Percentiles rank a stretch among this genome's conserved stretches.
phyloP scores from a whole-genome alignment of 1,140 invertebrate genomes.

The Melipona quadrifasciata region DNA sequence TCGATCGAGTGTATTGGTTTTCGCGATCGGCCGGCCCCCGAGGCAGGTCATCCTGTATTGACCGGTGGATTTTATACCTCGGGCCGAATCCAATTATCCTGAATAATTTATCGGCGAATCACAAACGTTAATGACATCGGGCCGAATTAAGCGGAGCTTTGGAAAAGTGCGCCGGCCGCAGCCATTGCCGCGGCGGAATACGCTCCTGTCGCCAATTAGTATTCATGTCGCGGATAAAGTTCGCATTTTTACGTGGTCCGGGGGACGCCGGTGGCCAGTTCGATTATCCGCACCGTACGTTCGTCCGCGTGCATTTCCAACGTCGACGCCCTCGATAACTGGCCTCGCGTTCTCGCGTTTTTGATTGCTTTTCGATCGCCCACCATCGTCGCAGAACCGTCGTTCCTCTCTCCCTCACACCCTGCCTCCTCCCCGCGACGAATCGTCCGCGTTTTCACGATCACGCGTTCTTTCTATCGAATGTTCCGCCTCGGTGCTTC shows the following conservation, averaged over 20 bases:
- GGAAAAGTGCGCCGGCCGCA: constrained; percentile 36
- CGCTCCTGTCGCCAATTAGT: constrained; percentile 49
- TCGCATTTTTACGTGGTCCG: constrained; percentile 43
- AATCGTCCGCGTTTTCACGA: neutral
- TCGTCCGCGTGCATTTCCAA: constrained; percentile 7
- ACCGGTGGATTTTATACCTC: constrained; percentile 66
- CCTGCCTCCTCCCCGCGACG: neutral
- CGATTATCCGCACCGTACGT: constrained; percentile 19
- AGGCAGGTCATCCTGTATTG: constrained; percentile 47
- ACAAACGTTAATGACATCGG: constrained; percentile 69
- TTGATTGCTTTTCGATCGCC: constrained; percentile 24
- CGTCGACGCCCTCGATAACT: neutral
- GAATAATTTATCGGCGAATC: constrained; percentile 73
- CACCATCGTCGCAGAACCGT: neutral
- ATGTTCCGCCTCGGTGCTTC: neutral
- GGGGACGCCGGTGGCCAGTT: neutral
- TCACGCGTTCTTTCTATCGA: neutral
- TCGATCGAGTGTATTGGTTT: constrained; percentile 4
- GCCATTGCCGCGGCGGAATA: neutral
- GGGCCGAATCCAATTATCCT: constrained; percentile 67
- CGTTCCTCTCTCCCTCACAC: neutral
- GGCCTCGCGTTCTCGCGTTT: constrained; percentile 2
- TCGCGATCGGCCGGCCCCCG: neutral
- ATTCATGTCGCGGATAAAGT: constrained; percentile 57
- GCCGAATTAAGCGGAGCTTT: constrained; percentile 62